A percentile compares a stretch with the other conserved stretches of the same genome.
Conservation (phyloP, 2,797 vertebrate species). For the Muraenolepis orangiensis region DNA sequence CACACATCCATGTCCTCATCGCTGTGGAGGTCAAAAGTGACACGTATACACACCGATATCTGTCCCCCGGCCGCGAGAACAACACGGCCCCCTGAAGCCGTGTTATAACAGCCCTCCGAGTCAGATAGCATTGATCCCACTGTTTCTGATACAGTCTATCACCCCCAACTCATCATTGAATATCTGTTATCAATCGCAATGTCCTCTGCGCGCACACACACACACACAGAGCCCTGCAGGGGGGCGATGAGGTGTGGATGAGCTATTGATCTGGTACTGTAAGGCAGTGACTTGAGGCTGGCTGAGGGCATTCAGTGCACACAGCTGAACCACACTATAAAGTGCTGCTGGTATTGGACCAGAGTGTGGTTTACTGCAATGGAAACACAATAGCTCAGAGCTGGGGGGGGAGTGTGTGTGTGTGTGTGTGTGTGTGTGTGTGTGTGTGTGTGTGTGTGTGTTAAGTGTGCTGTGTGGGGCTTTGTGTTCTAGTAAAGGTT, state of each 20-base stretch:
- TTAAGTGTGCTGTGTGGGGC: background rate
- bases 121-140: constrained; percentile 40
- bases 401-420: no score
- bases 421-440: background rate
- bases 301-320: no score
- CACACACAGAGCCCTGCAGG: background rate
- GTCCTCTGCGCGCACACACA: constrained; percentile 5
- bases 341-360: background rate
- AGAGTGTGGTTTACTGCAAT: background rate
- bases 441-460: background rate
- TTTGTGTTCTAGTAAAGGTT: constrained; percentile 32
- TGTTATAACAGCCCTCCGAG: constrained; percentile 23
- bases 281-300: background rate
- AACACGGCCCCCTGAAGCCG: constrained; percentile 11
- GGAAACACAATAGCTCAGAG: no score
- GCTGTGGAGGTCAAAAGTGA: background rate
- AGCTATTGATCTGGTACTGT: background rate
- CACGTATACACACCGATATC: constrained; percentile 8
- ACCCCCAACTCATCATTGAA: constrained; percentile 7
- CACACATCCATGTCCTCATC: no score
- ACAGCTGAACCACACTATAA: background rate
- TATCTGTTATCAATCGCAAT: constrained; percentile 13
- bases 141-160: constrained; percentile 17
- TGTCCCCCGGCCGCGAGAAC: background rate
- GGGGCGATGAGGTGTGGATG: background rate